phyloP scores from a whole-genome alignment of 1,140 invertebrate species.

The Aphaenogaster floridana region DNA sequence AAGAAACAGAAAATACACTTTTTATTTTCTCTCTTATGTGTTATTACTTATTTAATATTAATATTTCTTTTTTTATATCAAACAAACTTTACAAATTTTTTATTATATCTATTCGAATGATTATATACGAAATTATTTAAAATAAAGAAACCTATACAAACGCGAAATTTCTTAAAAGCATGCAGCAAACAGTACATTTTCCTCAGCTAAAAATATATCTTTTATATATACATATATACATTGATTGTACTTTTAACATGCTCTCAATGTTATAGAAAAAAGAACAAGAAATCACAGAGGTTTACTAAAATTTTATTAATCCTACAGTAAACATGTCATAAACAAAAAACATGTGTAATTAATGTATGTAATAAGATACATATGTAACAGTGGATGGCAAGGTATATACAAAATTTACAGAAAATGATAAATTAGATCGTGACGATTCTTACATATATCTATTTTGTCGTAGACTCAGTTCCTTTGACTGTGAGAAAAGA shows the following conservation, averaged over 20 bases:
- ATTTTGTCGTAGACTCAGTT: background rate
- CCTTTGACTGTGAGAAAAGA: background rate
- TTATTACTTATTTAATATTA: background rate
- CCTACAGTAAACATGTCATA: background rate
- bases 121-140: background rate
- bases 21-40: background rate
- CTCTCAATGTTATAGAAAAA: background rate
- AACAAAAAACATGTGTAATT: conserved; percentile 15
- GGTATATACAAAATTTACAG: conserved; percentile 34
- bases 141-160: conserved; percentile 3
- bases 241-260: background rate
- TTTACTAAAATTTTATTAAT: background rate
- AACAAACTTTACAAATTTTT: background rate
- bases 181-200: background rate
- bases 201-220: background rate
- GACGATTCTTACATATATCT: background rate
- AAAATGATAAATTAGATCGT: background rate
- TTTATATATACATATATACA: background rate
- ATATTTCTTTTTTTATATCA: background rate
- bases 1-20: background rate
- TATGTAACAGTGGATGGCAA: background rate
- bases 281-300: background rate
- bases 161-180: background rate
- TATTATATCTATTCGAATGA: background rate
- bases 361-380: background rate